Conservation (phyloP, 2,888 invertebrate species). For the Dryomyza anilis region DNA sequence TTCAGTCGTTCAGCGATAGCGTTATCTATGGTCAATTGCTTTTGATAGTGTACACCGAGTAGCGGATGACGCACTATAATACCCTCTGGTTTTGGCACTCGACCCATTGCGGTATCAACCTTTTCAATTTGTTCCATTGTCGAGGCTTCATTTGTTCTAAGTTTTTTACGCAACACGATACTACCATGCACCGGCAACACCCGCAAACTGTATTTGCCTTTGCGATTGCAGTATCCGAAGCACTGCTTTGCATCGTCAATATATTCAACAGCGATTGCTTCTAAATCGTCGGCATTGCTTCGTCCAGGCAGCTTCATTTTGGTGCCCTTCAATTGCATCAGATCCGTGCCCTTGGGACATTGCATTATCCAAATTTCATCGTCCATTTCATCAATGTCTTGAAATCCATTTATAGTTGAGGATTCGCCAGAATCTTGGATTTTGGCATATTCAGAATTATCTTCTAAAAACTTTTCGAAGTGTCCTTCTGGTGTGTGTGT, state of each 20-base stretch:
- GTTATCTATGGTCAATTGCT: constrained; percentile 36
- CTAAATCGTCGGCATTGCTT: constrained; percentile 34
- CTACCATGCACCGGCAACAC: constrained; percentile 41
- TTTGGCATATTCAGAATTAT: constrained; percentile 35
- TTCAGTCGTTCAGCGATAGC: constrained; percentile 37
- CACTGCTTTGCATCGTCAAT: constrained; percentile 31
- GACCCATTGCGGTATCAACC: constrained; percentile 23
- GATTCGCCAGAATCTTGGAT: constrained; percentile 29
- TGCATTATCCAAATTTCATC: constrained; percentile 49
- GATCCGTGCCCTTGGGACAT: constrained; percentile 42
- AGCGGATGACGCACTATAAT: constrained; percentile 48
- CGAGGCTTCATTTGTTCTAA: constrained; percentile 34
- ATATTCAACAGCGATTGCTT: constrained; percentile 43
- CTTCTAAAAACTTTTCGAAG: constrained; percentile 31
- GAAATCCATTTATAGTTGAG: constrained; percentile 35
- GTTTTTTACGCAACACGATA: constrained; percentile 41
- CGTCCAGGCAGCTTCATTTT: constrained; percentile 48
- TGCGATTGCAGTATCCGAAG: constrained; percentile 41
- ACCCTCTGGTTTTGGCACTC: constrained; percentile 39
- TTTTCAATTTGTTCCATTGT: constrained; percentile 31
- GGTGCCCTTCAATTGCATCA: constrained; percentile 35
- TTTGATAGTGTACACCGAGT: constrained; percentile 42
- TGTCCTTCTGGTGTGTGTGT: background rate
- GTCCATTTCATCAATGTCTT: constrained; percentile 37
- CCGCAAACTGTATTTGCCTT: constrained; percentile 39